Base-by-base conservation (phyloP, 2,888 invertebrate species). In the Melanotus villosus region DNA sequence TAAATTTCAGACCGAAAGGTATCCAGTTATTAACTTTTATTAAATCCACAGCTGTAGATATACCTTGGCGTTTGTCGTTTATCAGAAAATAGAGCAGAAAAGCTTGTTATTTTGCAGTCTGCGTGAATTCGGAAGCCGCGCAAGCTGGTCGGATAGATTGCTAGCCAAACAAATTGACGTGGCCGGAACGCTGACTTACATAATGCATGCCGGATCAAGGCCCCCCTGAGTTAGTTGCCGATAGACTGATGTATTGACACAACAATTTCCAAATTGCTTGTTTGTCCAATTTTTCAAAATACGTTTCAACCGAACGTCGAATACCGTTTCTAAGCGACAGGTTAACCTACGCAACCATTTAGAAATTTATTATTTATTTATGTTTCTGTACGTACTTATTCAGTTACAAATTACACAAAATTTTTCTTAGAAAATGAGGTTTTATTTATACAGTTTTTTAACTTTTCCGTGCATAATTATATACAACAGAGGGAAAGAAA, bases 91-190 rank as follows among this genome's bases (percentile, higher is more conserved):
- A 56, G 19, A 58, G 16, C 45, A 41, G 38, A 41, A 47, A 52
- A 52, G 52, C 52, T 63, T 59, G 59, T 62, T 62, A 50, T 64
- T 64, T 26, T 56, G 7, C 45, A 45, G 50, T 30, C 38, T 64
- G 56, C 32, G 63, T 54, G 43, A 50, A 56, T 43, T 32, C 30
- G 36, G 16, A 50, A 50, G 47, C 58, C 21, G 58, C 43, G 30
- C 43, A 30, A 26, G 43, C 34, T 26, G 58, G 18, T 58, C 47
- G 59, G 67, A 69, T 71, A 62, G 68, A 71, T 71, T 64, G 74
- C 75, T 68, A 72, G 69, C 73, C 73, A 74, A 77, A 78, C 78
- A 77, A 77, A 78, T 78, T 76, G 78, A 76, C 76, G 76, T 65
- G 74, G 69, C 70, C 68, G 71, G 74, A 68, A 69, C 73, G 76